A percentile compares a stretch with the other conserved stretches of the same genome.
phyloP scores from a whole-genome alignment of 2,797 vertebrate genomes.

The Caiman crocodilus region DNA sequence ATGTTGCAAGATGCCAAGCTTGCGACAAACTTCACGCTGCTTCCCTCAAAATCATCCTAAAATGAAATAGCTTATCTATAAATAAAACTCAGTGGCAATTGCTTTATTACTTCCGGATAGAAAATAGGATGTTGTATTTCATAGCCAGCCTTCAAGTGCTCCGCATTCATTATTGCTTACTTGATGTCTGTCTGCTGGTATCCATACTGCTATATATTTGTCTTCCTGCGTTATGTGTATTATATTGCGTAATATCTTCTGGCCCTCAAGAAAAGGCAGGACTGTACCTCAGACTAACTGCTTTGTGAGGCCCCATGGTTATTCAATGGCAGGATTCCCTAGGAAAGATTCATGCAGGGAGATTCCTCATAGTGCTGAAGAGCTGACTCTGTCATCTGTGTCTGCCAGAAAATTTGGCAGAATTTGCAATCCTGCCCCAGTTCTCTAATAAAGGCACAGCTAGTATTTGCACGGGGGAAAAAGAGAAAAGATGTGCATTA shows the following conservation, averaged over 20 bases:
- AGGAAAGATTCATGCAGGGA: not conserved
- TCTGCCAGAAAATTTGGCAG: not conserved
- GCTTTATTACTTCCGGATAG: not conserved
- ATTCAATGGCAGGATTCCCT: not conserved
- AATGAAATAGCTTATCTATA: no score
- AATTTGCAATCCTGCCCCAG: not conserved
- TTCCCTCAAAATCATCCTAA: not conserved
- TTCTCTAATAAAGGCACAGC: no score
- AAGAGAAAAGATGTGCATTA: no score
- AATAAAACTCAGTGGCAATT: not conserved
- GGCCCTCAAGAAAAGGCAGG: not conserved
- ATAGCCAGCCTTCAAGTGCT: not conserved
- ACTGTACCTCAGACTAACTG: not conserved
- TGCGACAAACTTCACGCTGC: not conserved
- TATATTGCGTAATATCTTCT: not conserved
- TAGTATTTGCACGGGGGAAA: no score
- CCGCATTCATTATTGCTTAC: not conserved
- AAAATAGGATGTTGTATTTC: not conserved
- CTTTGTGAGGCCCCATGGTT: not conserved
- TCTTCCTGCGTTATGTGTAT: not conserved
- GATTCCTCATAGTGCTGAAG: not conserved
- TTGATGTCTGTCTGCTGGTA: not conserved
- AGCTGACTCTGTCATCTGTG: no score
- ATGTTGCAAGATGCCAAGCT: not conserved
- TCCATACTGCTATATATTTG: not conserved